Conservation (phyloP, 2,888 invertebrate species). For the Platynereis dumerilii region DNA sequence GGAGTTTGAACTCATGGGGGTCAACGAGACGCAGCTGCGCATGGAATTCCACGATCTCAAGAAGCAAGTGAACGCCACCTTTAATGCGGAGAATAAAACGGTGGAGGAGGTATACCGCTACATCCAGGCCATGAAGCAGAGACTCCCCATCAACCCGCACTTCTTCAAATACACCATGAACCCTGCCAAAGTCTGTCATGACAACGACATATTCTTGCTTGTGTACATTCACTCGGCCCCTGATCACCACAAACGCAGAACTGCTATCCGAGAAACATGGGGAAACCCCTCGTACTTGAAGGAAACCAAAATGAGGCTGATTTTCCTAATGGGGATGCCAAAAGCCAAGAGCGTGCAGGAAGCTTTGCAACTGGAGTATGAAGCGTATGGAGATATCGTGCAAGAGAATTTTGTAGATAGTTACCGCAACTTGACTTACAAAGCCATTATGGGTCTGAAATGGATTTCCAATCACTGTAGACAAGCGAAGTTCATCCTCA, state of each 20-base stretch:
- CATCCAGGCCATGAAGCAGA: constrained; percentile 23
- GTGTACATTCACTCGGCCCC: constrained; percentile 59
- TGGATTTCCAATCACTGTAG: constrained; percentile 62
- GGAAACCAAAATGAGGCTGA: constrained; percentile 44
- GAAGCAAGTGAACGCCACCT: constrained; percentile 21
- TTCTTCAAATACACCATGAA: constrained; percentile 46
- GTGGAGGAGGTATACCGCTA: constrained; percentile 29
- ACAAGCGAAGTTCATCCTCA: constrained; percentile 58
- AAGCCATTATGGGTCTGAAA: constrained; percentile 63
- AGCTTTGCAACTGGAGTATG: constrained; percentile 50
- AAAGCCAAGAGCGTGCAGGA: constrained; percentile 43
- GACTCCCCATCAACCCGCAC: constrained; percentile 46
- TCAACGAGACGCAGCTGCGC: constrained; percentile 31
- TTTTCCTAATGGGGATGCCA: constrained; percentile 57
- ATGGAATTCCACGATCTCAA: constrained; percentile 22
- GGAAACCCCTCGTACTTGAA: constrained; percentile 46
- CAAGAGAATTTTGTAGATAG: constrained; percentile 62
- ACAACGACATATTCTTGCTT: constrained; percentile 40
- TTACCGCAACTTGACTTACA: constrained; percentile 65
- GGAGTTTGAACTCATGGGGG: constrained; percentile 13
- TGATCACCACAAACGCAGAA: constrained; percentile 51
- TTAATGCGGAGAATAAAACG: constrained; percentile 20
- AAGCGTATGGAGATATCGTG: constrained; percentile 57
- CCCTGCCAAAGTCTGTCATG: constrained; percentile 41
- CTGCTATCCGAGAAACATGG: constrained; percentile 59